phyloP scores from a whole-genome alignment of 2,888 invertebrate genomes.

The Toxonevra muliebris region DNA sequence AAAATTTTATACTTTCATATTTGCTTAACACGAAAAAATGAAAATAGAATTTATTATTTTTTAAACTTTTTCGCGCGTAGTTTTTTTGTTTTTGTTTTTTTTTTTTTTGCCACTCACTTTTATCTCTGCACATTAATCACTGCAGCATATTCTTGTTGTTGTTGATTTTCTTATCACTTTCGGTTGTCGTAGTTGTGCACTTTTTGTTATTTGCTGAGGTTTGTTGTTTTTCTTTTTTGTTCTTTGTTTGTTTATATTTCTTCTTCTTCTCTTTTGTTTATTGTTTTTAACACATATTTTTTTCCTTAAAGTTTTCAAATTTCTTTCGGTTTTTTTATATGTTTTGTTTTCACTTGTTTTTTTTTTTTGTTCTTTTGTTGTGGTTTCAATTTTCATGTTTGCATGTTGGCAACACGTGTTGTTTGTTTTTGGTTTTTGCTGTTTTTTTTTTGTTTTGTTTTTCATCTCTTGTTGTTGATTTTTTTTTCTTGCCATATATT shows the following conservation, averaged over 20 bases:
- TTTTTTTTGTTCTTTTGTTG: not conserved
- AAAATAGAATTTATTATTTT: too few species aligned
- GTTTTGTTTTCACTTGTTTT: not conserved
- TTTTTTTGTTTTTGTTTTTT: not conserved
- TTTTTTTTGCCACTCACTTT: not conserved
- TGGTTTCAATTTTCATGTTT: not conserved
- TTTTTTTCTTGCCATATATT: too few species aligned
- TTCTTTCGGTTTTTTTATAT: not conserved
- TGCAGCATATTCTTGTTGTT: not conserved
- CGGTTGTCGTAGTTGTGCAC: not conserved
- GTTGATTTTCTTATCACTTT: not conserved
- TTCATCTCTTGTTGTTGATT: not conserved
- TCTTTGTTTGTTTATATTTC: too few species aligned
- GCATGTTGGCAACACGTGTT: not conserved
- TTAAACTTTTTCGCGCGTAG: not conserved
- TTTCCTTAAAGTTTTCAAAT: not conserved
- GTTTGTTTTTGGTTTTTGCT: not conserved
- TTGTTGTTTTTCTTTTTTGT: too few species aligned
- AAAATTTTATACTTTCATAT: too few species aligned
- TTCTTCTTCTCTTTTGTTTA: not conserved
- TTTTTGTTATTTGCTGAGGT: too few species aligned
- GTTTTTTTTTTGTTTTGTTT: not conserved
- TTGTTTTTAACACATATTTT: not conserved
- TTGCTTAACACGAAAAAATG: too few species aligned
- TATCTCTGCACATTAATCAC: not conserved